Evolutionary conservation across 2,888 invertebrate species (phyloP).

Genomic region (Pristionchus entomophagus): DNA sequence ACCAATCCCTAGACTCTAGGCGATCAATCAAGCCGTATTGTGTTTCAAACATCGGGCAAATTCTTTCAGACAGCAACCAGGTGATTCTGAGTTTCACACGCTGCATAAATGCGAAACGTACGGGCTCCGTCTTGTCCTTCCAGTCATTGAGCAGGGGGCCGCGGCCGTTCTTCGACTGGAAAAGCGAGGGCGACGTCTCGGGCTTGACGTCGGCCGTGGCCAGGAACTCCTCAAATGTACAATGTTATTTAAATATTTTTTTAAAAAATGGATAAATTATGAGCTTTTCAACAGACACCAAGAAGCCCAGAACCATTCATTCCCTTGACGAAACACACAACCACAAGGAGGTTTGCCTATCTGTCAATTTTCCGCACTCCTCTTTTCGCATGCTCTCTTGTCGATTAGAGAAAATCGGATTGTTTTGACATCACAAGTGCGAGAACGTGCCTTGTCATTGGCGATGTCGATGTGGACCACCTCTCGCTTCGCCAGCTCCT

Average conservation of each 20-base stretch:
- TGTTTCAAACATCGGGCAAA: not conserved
- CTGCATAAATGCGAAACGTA: too few relatives aligned
- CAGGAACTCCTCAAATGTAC: constrained; percentile 45
- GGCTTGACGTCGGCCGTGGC: constrained; percentile 38
- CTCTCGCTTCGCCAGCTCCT: constrained; percentile 90
- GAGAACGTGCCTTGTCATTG: constrained; percentile 82
- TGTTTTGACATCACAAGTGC: too few relatives aligned
- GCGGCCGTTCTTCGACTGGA: constrained; percentile 91
- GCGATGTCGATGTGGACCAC: constrained; percentile 92
- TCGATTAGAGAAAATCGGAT: too few relatives aligned
- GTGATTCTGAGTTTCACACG: not conserved
- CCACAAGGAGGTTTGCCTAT: too few relatives aligned
- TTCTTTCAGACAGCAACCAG: not conserved
- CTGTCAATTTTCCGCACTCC: too few relatives aligned
- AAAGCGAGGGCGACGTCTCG: constrained; percentile 87
- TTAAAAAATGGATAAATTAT: not conserved
- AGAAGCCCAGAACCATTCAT: too few relatives aligned
- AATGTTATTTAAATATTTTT: too few relatives aligned
- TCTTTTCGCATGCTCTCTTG: too few relatives aligned
- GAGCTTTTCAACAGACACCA: too few relatives aligned
- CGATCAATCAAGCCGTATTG: not conserved
- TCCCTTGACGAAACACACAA: constrained; percentile 51
- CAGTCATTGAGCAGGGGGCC: constrained; percentile 84
- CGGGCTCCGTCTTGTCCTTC: constrained; percentile 76
- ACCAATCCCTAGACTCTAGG: too few relatives aligned